A percentile compares a stretch with the other conserved stretches of the same genome.
phyloP scores from a whole-genome alignment of 2,797 vertebrate species.

The Trichosurus vulpecula region DNA sequence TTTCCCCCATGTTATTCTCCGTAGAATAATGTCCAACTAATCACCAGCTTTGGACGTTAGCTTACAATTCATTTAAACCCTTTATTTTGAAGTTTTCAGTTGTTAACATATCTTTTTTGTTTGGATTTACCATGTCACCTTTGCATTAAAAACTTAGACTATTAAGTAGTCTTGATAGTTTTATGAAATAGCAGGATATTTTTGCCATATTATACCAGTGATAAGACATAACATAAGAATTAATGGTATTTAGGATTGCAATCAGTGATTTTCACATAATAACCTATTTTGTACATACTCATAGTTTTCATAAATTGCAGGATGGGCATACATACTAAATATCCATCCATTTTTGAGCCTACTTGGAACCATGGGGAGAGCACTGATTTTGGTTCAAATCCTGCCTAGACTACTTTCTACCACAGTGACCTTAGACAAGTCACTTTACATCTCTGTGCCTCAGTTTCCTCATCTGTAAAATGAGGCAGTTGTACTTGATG shows the following conservation, averaged over 20 bases:
- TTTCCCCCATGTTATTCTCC: not conserved
- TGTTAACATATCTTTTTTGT: not conserved
- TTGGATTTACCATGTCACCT: not conserved
- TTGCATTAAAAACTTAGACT: not conserved
- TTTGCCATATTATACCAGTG: not conserved
- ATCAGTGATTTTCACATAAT: not conserved
- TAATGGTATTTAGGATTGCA: not conserved
- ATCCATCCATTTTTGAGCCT: not conserved
- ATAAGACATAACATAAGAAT: not conserved
- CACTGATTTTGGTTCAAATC: not conserved
- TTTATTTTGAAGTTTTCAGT: not conserved
- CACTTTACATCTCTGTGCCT: not conserved
- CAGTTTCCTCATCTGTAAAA: not conserved
- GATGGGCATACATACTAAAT: not conserved
- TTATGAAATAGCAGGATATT: not conserved
- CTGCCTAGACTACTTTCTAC: not conserved
- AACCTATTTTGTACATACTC: not conserved
- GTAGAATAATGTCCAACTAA: not conserved
- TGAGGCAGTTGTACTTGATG: not conserved
- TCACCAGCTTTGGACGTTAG: not conserved
- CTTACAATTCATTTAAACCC: not conserved
- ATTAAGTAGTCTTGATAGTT: not conserved
- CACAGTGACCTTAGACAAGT: not conserved
- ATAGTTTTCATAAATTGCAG: not conserved
- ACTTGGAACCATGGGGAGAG: not conserved